phyloP scores from a whole-genome alignment of 2,797 vertebrate species.

The Rachycentron canadum region DNA sequence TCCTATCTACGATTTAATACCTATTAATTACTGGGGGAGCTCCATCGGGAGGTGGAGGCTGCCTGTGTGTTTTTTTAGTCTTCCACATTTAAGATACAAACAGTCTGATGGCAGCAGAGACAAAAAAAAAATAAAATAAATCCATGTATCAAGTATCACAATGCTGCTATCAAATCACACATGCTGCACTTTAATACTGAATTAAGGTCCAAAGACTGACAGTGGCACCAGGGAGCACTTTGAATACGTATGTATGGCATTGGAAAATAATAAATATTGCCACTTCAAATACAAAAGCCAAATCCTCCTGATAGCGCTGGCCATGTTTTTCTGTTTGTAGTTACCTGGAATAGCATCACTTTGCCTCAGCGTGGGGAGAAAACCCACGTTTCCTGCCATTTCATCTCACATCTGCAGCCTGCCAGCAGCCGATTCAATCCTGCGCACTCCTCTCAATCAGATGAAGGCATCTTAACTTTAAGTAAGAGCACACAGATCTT shows the following conservation, averaged over 20 bases:
- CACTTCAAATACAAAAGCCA: slow-evolving; percentile 64
- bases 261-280: slow-evolving; percentile 65
- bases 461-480: slow-evolving; percentile 62
- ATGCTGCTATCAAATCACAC: slow-evolving; percentile 65
- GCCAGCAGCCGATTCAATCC: slow-evolving; percentile 51
- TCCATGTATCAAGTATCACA: slow-evolving; percentile 36
- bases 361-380: slow-evolving; percentile 65
- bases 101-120: slow-evolving; percentile 43
- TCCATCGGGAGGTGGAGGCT: slow-evolving; percentile 61
- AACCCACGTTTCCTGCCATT: slow-evolving; percentile 52
- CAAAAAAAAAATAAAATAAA: slow-evolving; percentile 21
- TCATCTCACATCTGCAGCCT: slow-evolving; percentile 58
- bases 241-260: slow-evolving; percentile 59
- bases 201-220: slow-evolving; percentile 60
- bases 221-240: slow-evolving; percentile 53
- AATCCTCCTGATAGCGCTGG: slow-evolving; percentile 51
- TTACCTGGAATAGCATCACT: slow-evolving; percentile 70
- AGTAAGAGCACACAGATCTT: slow-evolving; percentile 57
- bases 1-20: slow-evolving; percentile 78
- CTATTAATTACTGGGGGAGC: slow-evolving; percentile 79
- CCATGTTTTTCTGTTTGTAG: slow-evolving; percentile 62
- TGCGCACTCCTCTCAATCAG: slow-evolving; percentile 57
- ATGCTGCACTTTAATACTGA: slow-evolving; percentile 62
- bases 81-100: slow-evolving; percentile 66
- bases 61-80: slow-evolving; percentile 47